Evolutionary conservation across 92 coral and sea anemone species (phyloP), one percentile per base, ranked within the genome.

Genomic region (Scolanthus callimorphus): DNA sequence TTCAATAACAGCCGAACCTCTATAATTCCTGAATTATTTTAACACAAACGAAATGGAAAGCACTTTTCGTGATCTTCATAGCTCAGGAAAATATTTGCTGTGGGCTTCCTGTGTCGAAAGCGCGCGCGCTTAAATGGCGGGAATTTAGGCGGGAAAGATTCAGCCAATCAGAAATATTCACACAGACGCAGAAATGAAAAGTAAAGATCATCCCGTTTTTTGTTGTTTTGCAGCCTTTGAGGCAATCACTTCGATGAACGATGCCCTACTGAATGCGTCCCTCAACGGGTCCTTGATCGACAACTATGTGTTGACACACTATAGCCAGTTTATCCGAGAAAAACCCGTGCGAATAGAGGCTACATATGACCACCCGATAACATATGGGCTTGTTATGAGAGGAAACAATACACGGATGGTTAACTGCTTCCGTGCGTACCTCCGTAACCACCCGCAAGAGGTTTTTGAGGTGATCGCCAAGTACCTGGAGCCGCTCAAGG

Each of bases 371-470:
- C 99, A 84, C 63, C 81, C 99, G 0, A 89, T 94, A 31, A 94
- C 91, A 24, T 94, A 94, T 44, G 99, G 99, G 6, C 65, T 94
- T 2, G 89, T 70, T 6, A 24, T 88, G 46, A 67, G 83, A 11
- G 78, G 76, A 25, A 83, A 83, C 30, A 73, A 92, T 13, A 67
- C 70, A 2, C 51, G 45, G 31, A 74, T 81, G 80, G 56, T 76
- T 20, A 29, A 74, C 6, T 94, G 99, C 47, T 94, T 94, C 78
- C 72, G 85, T 11, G 70, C 90, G 1, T 94, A 83, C 45, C 61
- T 89, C 17, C 76, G 90, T 1, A 94, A 94, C 59, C 85, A 94
- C 62, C 99, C 99, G 0, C 99, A 94, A 30, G 96, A 94, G 51
- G 91, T 80, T 55, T 94, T 94, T 38, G 92, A 94, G 47, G 80